Evolutionary conservation across 2,888 invertebrate genomes (phyloP), one percentile per base, ranked within the genome.

Genomic region (Margaritifera margaritifera): DNA sequence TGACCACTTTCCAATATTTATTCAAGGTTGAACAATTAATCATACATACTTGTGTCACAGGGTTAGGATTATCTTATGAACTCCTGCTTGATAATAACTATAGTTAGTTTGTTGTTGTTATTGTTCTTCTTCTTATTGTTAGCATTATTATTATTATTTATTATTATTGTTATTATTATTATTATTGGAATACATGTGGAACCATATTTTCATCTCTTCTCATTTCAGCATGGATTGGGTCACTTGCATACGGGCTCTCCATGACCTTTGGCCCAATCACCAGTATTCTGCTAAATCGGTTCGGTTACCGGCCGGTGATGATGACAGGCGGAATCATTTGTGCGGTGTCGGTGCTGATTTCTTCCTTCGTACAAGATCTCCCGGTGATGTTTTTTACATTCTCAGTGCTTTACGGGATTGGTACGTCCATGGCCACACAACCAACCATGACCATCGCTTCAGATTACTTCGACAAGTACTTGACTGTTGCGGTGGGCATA

Each of bases 181-280:
- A 42, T 11, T 42, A 42, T 11, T 22, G 11, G 3, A 18, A 22
- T 52, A 57, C 62, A 63, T 64, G 61, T 57, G 63, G 57, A 63
- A 58, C 59, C 62, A 65, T 52, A 60, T 50, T 52, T 25, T 25
- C 4, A n/a, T 25, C 56, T 1, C 22, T 56, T 56, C 6, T 64
- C 25, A 25, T 80, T 82, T 64, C 79, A 86, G 86, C 86, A 64
- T 85, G 86, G 86, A 68, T 86, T 31, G 86, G 85, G 15, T 85
- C 86, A 18, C 65, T 79, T 8, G 79, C 81, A 0, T 85, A 84
- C 65, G 86, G 86, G 6, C 67, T 86, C 8, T 80, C 83, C 4
- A 85, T 83, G 83, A 78, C 80, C 18, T 80, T 85, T 59, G 83
- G 84, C 42, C 85, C 85, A 4, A 50, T 86, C 5, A 79, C 80